Percentiles rank a stretch among this genome's conserved stretches.
These are phyloP conservation scores for Oppia nitens DNA, from an alignment of 1,140 invertebrate genomes.

Conservation along the genomic window DNA sequence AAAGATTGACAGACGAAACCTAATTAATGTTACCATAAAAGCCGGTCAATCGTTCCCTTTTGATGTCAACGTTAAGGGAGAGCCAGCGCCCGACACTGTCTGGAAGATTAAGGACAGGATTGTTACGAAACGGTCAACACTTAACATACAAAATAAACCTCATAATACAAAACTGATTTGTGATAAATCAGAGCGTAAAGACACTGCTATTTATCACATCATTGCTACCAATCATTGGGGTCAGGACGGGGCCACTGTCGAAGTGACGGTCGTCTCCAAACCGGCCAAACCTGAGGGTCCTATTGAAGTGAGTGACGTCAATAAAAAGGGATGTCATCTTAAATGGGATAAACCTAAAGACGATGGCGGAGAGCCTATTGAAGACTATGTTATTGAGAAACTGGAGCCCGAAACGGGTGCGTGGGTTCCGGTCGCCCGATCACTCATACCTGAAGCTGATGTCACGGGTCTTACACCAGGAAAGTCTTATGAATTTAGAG, in stretches of 20 bases:
- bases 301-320: conserved; percentile 63
- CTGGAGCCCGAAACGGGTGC: conserved; percentile 52
- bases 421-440: conserved; percentile 89
- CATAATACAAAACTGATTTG: conserved; percentile 45
- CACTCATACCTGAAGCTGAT: conserved; percentile 75
- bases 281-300: conserved; percentile 17
- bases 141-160: conserved; percentile 44
- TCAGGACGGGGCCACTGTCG: conserved; percentile 70
- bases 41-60: conserved; percentile 79
- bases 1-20: conserved; percentile 53
- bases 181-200: conserved; percentile 61
- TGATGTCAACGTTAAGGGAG: conserved; percentile 81
- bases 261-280: conserved; percentile 47
- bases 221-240: conserved; percentile 75
- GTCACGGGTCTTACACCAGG: conserved; percentile 68
- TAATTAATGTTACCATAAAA: conserved; percentile 67
- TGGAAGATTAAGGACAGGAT: conserved; percentile 70
- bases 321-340: conserved; percentile 86
- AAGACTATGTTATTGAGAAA: conserved; percentile 92
- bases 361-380: conserved; percentile 88
- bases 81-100: conserved; percentile 77
- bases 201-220: conserved; percentile 81
- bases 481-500: conserved; percentile 88
- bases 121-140: conserved; percentile 62
- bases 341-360: conserved; percentile 80